Evolutionary conservation across 2,797 vertebrate genomes (phyloP).

Genomic region (Hylomyscus alleni): DNA sequence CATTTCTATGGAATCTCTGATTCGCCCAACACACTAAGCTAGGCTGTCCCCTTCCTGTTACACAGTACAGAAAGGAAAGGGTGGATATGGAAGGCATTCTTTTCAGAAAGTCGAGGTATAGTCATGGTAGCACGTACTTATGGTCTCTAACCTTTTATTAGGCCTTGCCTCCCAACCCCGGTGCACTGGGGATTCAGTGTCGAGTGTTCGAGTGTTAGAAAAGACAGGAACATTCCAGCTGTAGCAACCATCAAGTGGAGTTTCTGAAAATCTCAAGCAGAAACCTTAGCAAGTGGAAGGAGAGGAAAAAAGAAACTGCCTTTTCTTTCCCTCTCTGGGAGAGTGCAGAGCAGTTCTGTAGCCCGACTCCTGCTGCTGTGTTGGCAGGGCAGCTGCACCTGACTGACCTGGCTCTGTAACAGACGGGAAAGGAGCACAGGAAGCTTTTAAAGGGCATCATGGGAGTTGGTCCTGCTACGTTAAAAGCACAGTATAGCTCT

Average conservation of each 20-base stretch:
- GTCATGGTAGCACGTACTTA: neutral
- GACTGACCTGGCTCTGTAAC: neutral
- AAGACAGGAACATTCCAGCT: neutral
- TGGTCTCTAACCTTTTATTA: neutral
- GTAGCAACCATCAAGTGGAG: neutral
- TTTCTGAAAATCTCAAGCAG: slow-evolving; percentile 49
- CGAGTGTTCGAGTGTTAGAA: neutral
- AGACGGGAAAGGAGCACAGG: neutral
- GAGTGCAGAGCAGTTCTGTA: neutral
- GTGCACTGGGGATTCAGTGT: neutral
- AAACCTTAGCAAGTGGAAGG: neutral
- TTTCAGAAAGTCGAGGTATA: neutral
- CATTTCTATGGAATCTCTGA: neutral
- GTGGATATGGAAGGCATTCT: neutral
- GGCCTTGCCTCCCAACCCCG: neutral
- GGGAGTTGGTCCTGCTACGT: neutral
- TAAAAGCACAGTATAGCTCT: neutral
- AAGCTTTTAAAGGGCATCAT: neutral
- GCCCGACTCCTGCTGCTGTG: neutral
- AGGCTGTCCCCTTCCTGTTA: neutral
- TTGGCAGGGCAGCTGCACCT: neutral
- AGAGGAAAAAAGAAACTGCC: neutral
- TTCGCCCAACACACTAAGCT: neutral
- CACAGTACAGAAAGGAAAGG: neutral
- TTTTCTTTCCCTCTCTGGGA: slow-evolving; percentile 23